Percentiles rank a stretch among this genome's conserved stretches.
Evolutionary conservation across 2,797 vertebrate genomes (phyloP).

Genomic region (Sylvilagus floridanus): DNA sequence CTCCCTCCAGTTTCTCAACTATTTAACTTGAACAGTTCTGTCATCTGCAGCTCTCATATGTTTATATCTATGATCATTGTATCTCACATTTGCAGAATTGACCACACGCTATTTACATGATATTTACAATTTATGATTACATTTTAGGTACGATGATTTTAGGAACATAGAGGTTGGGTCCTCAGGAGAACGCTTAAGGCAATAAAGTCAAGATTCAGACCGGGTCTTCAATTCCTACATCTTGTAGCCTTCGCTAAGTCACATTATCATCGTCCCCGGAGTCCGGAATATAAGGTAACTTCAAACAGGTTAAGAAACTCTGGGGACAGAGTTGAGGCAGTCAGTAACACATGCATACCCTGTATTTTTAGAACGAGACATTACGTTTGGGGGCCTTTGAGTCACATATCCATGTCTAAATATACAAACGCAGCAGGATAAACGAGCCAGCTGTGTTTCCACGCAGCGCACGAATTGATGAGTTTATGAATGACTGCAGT

Average conservation of each 20-base stretch:
- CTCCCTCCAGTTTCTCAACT: background rate
- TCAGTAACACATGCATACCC: background rate
- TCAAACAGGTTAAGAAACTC: slow-evolving; percentile 10
- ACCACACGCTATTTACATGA: background rate
- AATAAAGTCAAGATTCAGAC: background rate
- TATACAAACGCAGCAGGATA: slow-evolving; percentile 60
- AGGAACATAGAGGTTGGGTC: background rate
- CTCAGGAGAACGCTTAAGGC: background rate
- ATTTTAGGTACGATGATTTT: background rate
- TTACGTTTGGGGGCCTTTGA: slow-evolving; percentile 56
- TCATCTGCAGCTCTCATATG: background rate
- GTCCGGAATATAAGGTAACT: slow-evolving; percentile 57
- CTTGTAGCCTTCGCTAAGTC: background rate
- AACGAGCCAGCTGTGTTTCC: slow-evolving; percentile 63
- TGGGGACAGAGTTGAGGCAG: slow-evolving; percentile 15
- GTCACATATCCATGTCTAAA: slow-evolving; percentile 43
- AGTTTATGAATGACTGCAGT: slow-evolving; percentile 70
- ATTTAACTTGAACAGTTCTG: slow-evolving; percentile 43
- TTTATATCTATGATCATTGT: background rate
- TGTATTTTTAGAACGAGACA: slow-evolving; percentile 66
- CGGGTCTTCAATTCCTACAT: slow-evolving; percentile 10
- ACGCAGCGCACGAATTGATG: slow-evolving; percentile 18
- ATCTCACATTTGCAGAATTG: slow-evolving; percentile 8
- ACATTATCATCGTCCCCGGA: background rate
- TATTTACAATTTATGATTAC: background rate